phyloP scores from a whole-genome alignment of 2,888 invertebrate genomes.

The Corbicula japonica region DNA sequence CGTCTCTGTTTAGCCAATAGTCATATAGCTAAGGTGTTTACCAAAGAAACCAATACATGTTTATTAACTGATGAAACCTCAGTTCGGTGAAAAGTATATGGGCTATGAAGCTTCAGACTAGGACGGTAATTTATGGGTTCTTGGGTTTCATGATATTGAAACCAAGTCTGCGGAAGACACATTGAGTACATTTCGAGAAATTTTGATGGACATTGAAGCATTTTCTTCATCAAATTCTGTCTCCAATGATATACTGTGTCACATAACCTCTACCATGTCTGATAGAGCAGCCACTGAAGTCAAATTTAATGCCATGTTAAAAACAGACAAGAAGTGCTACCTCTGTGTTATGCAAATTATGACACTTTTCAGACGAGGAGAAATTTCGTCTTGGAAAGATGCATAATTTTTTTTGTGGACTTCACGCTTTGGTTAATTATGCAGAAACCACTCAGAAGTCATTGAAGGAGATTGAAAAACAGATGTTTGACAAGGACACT shows the following conservation, averaged over 20 bases:
- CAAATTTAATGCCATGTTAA: slow-evolving; percentile 48
- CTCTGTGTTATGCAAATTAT: slow-evolving; percentile 45
- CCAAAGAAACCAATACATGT: slow-evolving; percentile 40
- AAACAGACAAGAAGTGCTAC: slow-evolving; percentile 37
- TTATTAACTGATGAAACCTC: slow-evolving; percentile 57
- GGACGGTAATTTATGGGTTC: slow-evolving; percentile 35
- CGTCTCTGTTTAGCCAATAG: slow-evolving; percentile 41
- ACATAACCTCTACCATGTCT: slow-evolving; percentile 47
- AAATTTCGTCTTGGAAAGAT: slow-evolving; percentile 1
- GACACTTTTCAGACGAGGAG: slow-evolving; percentile 42
- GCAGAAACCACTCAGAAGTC: slow-evolving; percentile 52
- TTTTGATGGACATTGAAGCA: slow-evolving; percentile 45
- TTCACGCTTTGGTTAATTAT: slow-evolving; percentile 54
- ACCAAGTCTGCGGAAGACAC: slow-evolving; percentile 45
- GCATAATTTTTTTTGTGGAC: slow-evolving; percentile 52
- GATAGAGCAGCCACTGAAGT: slow-evolving; percentile 56
- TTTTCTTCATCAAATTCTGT: slow-evolving; percentile 10
- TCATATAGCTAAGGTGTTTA: slow-evolving; percentile 47
- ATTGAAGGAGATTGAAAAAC: slow-evolving; percentile 31
- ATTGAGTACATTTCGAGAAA: slow-evolving; percentile 34
- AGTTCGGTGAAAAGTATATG: slow-evolving; percentile 34
- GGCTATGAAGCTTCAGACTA: slow-evolving; percentile 52
- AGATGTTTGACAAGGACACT: slow-evolving; percentile 8
- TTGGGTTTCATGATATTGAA: slow-evolving; percentile 50
- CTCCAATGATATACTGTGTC: slow-evolving; percentile 42